Base-by-base conservation (phyloP, 2,888 invertebrate species). In the Venusia cambrica region DNA sequence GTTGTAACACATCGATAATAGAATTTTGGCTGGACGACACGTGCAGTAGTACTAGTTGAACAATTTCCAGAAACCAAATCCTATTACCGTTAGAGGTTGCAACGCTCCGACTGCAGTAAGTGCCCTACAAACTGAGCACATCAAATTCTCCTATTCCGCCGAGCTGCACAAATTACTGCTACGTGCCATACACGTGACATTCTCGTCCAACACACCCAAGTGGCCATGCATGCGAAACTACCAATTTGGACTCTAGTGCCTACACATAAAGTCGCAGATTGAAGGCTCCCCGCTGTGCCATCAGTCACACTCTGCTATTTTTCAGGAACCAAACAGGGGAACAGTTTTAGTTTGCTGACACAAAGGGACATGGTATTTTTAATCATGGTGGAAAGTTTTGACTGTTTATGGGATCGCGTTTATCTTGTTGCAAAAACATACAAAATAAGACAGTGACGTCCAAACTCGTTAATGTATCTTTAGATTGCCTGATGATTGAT, bases 161-260 rank as follows among this genome's bases (percentile, higher is more conserved):
- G 26, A 34, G 34, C 30, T 22, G 37, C 39, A 49, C 33, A 42
- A 40, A 44, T 43, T 40, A 28, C 25, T 15, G 20, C 22, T 28
- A 31, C 37, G 32, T 36, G 43, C 22, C 15, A 5, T 42, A 33
- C 42, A 38, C 34, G 38, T 41, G 38, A 43, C 36, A 38, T 32
- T 18, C 26, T 34, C 12, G 8, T 17, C 26, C 35, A 26, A 37
- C 34, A 37, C 29, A 36, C 36, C 34, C 37, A 27, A 38, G 28
- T 37, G 29, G 33, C 37, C 26, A 33, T 34, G 25, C 33, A 31
- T 6, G 15, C n/a, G n/a, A n/a, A n/a, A 18, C 4, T 5, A 8
- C 20, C 7, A 34, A 11, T 34, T 26, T 21, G 13, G 17, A 24
- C 15, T 6, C 30, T 40, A 19, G 1, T 1, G 1, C 8, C 1